Base-by-base conservation (phyloP, 1,140 invertebrate genomes). In the Drosophila mayri region DNA sequence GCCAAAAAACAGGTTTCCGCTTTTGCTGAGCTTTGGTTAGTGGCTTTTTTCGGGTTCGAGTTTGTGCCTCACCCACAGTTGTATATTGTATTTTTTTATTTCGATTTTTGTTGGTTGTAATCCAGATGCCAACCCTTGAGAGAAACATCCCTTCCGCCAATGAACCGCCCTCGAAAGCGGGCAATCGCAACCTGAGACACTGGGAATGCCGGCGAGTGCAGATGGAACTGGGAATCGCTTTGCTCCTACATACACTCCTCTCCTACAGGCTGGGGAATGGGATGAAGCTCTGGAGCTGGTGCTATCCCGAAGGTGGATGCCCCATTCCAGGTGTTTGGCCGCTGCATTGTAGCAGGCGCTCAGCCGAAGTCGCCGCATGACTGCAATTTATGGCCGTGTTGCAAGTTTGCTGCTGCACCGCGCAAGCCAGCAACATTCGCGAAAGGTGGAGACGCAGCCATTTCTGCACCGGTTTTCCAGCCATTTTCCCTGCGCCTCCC, bases 311-410 rank as follows among this genome's bases (percentile, higher is more conserved):
- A 81, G 49, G 38, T 76, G 62, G 82, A 35, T 78, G 85, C 87
- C 87, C 83, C 87, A 90, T 91, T 90, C 87, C 87, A 90, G 87
- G 87, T 90, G 87, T 90, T 91, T 40, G 46, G 18, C 38, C 9
- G 61, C 64, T 67, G 87, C 74, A 62, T 65, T 47, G 62, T 86
- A 90, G n/a, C 87, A 90, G 87, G 87, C 87, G 87, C 74, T 71
- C 87, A 90, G 81, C 41, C 41, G 52, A 50, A 35, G 20, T 25
- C 28, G 57, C 35, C 25, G 41, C 35, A 4, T 66, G 43, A 71
- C 52, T 71, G 38, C 50, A 37, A 25, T 65, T 73, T 35, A 43
- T 49, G 37, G 74, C 38, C 59, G 41, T 64, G 81, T 86, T 79
- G 82, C 82, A 86, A 74, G 55, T 72, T 72, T 75, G 25, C 46